Evolutionary conservation across 2,888 invertebrate species (phyloP), one percentile per base, ranked within the genome.

Genomic region (Nasonia oneida): DNA sequence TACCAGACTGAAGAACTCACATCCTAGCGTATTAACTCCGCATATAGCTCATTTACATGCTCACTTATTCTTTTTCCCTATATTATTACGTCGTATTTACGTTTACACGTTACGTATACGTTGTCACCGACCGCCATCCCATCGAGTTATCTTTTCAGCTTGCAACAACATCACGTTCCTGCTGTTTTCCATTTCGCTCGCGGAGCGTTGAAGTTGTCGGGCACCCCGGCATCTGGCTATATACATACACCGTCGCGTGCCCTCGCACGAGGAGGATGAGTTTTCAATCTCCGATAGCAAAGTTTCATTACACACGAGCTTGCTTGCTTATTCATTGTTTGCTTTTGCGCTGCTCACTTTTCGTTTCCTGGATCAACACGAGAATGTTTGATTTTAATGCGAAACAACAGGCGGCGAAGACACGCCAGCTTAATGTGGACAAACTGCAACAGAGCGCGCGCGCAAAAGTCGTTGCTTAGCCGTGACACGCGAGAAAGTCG

Each of bases 211-310:
- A 67, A 67, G 33, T 67, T 67, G 67, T 67, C 67, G n/a, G 33
- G 3, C 57, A 61, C 29, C 12, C 10, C 15, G 67, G 67, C n/a
- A n/a, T 61, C 57, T n/a, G 57, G 5, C 10, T 67, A 12, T 33
- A 29, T 23, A 67, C 33, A 67, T 33, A 67, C 29, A 33, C 67
- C 61, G 1, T 67, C 67, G 50, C 47, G 74, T 42, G 50, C 50
- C 14, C 74, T 12, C 74, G 33, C 47, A 29, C 50, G 74, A n/a
- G 18, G 18, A 18, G 73, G 23, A 64, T 47, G 67, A 76, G 23
- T 74, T 76, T 82, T 70, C 53, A 67, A 70, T 76, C 53, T 70
- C 37, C 76, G 37, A 70, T 70, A 64, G 67, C 37, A 50, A 82
- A 82, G 83, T 64, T 77, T 76, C 23, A 77, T 71, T 29, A 47